These are phyloP conservation scores for Morpho deidamia DNA, from an alignment of 2,888 invertebrate genomes.

Conservation along the genomic window DNA sequence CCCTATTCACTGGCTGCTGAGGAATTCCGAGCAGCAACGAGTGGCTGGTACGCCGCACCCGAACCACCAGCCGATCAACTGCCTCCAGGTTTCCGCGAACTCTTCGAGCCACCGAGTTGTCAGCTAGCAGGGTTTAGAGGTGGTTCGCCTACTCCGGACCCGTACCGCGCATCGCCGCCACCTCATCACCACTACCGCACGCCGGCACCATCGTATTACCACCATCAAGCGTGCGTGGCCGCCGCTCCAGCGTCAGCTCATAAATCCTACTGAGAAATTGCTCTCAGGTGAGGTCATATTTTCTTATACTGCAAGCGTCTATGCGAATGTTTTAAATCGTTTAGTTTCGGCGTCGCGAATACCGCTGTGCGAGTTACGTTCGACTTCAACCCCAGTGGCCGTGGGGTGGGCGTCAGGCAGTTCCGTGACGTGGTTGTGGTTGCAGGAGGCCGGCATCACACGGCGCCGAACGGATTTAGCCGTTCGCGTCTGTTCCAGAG, in stretches of 20 bases:
- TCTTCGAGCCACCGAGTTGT: conserved; percentile 73
- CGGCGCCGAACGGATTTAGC: conserved; percentile 74
- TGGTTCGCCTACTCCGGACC: conserved; percentile 60
- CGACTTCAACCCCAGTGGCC: conserved; percentile 41
- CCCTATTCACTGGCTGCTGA: conserved; percentile 74
- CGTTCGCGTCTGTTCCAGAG: conserved; percentile 67
- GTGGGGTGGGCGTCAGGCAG: conserved; percentile 45
- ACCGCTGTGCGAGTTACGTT: conserved; percentile 41
- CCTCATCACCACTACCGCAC: conserved; percentile 71
- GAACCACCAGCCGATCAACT: conserved; percentile 66
- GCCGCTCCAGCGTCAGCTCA: conserved; percentile 67
- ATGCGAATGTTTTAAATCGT: conserved; percentile 41
- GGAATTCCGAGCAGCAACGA: conserved; percentile 72
- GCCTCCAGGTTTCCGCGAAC: conserved; percentile 65
- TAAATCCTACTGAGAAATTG: conserved; percentile 69
- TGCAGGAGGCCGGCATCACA: conserved; percentile 70
- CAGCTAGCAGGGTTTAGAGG: conserved; percentile 72
- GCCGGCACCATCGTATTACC: conserved; percentile 70
- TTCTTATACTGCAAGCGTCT: conserved; percentile 33
- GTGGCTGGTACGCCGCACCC: conserved; percentile 77
- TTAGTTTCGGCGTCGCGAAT: conserved; percentile 51
- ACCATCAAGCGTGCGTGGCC: conserved; percentile 80
- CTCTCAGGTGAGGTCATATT: conserved; percentile 52
- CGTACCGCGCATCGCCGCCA: conserved; percentile 63
- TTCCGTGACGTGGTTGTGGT: conserved; percentile 72